Conservation (phyloP, 2,797 vertebrate genomes). For the Centropyge bicolor region DNA sequence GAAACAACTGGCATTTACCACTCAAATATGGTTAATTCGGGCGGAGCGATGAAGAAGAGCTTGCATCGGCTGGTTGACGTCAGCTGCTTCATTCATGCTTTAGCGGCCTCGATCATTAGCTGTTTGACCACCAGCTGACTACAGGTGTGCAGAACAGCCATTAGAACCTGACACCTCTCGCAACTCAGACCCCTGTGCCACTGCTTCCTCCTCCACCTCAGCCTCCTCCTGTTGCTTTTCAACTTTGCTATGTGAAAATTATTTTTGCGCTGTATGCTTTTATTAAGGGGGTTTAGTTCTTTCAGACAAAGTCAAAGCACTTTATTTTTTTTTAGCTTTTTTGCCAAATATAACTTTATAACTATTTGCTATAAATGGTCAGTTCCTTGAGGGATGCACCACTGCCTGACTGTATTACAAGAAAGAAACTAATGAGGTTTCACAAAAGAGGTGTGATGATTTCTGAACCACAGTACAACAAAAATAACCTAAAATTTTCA, state of each 20-base stretch:
- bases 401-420: constrained; percentile 23
- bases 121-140: constrained; percentile 4
- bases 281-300: constrained; percentile 26
- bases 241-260: constrained; percentile 26
- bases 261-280: neutral
- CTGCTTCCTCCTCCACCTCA: neutral
- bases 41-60: constrained; percentile 1
- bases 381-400: constrained; percentile 30
- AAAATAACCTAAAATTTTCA: constrained; percentile 2
- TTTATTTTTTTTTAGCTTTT: neutral
- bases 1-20: constrained; percentile 2
- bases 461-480: constrained; percentile 22
- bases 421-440: constrained; percentile 4
- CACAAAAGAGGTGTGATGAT: neutral
- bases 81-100: constrained; percentile 34
- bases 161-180: neutral
- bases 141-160: neutral
- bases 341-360: constrained; percentile 35
- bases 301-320: neutral
- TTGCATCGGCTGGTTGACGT: constrained; percentile 15
- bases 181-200: neutral
- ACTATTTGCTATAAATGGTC: constrained; percentile 55
- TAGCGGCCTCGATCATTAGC: constrained; percentile 29
- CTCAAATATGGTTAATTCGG: constrained; percentile 6
- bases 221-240: neutral